A percentile compares a stretch with the other conserved stretches of the same genome.
phyloP scores from a whole-genome alignment of 2,888 invertebrate species.

The Scrobipalpa atriplicella region DNA sequence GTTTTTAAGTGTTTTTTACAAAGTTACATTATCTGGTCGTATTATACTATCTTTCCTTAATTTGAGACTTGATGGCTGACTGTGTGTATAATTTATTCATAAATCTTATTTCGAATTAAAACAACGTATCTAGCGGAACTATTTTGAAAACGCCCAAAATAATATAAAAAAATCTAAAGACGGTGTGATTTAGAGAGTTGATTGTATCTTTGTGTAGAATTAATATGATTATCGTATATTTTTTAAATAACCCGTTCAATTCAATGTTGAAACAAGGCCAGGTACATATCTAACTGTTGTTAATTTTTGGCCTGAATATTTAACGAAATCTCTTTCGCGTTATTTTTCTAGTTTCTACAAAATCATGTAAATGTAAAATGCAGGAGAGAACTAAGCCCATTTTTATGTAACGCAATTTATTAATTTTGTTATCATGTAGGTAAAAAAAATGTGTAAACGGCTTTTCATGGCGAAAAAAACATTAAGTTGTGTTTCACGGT shows the following conservation, averaged over 20 bases:
- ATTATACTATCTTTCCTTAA: too few relatives aligned
- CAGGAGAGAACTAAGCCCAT: too few relatives aligned
- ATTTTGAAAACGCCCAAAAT: not conserved
- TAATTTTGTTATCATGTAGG: not conserved
- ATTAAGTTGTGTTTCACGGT: not conserved
- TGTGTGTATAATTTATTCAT: too few relatives aligned
- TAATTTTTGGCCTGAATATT: not conserved
- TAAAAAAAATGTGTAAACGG: not conserved
- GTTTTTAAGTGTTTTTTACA: too few relatives aligned
- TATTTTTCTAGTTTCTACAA: not conserved
- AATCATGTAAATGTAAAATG: too few relatives aligned
- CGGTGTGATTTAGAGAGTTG: not conserved
- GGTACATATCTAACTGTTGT: not conserved
- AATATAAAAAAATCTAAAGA: not conserved
- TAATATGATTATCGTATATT: not conserved
- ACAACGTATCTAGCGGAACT: too few relatives aligned
- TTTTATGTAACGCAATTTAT: not conserved
- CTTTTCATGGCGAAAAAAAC: not conserved
- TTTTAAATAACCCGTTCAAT: not conserved
- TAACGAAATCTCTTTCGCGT: not conserved
- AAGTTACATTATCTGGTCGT: too few relatives aligned
- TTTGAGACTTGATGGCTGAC: too few relatives aligned
- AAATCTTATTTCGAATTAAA: too few relatives aligned
- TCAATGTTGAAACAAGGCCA: not conserved
- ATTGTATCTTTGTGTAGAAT: not conserved